Evolutionary conservation across 1,140 invertebrate species (phyloP).

Genomic region (Scaptodrosophila lebanonensis): DNA sequence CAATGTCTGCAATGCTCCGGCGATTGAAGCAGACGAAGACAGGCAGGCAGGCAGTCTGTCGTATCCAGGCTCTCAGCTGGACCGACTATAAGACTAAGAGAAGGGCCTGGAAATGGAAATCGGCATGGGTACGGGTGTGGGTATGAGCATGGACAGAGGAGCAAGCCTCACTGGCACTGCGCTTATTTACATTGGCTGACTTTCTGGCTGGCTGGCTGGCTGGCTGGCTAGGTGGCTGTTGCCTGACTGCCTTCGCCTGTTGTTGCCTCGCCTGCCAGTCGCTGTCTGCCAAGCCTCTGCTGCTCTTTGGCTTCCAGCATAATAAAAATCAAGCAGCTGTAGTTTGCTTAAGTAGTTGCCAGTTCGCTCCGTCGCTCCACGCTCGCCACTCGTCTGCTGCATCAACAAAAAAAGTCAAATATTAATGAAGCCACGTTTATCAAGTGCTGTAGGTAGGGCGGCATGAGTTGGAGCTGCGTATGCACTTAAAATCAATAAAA

Average conservation of each 20-base stretch:
- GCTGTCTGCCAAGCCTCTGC: too few relatives aligned
- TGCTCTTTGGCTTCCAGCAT: constrained; percentile 21
- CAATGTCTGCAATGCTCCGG: constrained; percentile 53
- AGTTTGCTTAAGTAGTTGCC: constrained; percentile 38
- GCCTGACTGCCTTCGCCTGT: too few relatives aligned
- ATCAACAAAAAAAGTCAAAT: constrained; percentile 24
- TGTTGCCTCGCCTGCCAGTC: too few relatives aligned
- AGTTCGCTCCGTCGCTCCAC: neutral
- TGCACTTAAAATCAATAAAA: constrained; percentile 46
- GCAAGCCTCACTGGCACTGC: too few relatives aligned
- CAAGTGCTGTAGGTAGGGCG: constrained; percentile 11
- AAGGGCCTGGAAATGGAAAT: too few relatives aligned
- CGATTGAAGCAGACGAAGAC: neutral
- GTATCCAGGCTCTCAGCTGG: too few relatives aligned
- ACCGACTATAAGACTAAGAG: too few relatives aligned
- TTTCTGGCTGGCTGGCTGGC: too few relatives aligned
- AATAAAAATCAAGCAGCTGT: constrained; percentile 45
- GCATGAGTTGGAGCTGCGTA: neutral
- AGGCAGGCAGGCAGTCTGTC: too few relatives aligned
- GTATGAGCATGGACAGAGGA: neutral
- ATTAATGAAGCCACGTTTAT: constrained; percentile 59
- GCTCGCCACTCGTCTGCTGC: neutral
- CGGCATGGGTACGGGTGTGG: too few relatives aligned
- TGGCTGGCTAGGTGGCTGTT: too few relatives aligned
- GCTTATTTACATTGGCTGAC: constrained; percentile 36